Evolutionary conservation across 2,797 vertebrate genomes (phyloP).

Genomic region (Syngnathus rostellatus): DNA sequence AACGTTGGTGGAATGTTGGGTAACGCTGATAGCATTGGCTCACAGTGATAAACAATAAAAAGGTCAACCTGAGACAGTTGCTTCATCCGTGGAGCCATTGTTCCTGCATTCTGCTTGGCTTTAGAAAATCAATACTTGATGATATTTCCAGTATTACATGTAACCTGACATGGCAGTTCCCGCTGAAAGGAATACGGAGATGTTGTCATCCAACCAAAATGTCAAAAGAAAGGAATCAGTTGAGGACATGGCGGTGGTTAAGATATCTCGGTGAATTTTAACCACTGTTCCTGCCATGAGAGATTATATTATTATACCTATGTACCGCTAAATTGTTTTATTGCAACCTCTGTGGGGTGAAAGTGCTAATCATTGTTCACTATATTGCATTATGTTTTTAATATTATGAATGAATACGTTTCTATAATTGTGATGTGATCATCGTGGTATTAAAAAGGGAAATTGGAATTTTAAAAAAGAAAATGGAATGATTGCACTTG

Average conservation of each 20-base stretch:
- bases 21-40: constrained; percentile 2
- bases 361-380: neutral
- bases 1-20: constrained; percentile 5
- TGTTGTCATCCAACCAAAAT: neutral
- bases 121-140: neutral
- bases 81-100: neutral
- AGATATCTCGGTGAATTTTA: neutral
- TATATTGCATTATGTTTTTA: neutral
- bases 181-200: neutral
- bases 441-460: too few species aligned
- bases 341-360: neutral
- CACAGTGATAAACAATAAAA: neutral
- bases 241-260: neutral
- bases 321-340: neutral
- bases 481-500: too few species aligned
- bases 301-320: neutral
- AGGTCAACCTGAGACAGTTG: neutral
- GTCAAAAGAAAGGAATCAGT: neutral
- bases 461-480: too few species aligned
- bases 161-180: neutral
- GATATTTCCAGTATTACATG: constrained; percentile 3
- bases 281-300: neutral
- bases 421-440: neutral
- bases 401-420: too few species aligned
- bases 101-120: neutral